Evolutionary conservation across 1,140 invertebrate genomes (phyloP), one percentile per base, ranked within the genome.

Genomic region (Platyscapa corneri): DNA sequence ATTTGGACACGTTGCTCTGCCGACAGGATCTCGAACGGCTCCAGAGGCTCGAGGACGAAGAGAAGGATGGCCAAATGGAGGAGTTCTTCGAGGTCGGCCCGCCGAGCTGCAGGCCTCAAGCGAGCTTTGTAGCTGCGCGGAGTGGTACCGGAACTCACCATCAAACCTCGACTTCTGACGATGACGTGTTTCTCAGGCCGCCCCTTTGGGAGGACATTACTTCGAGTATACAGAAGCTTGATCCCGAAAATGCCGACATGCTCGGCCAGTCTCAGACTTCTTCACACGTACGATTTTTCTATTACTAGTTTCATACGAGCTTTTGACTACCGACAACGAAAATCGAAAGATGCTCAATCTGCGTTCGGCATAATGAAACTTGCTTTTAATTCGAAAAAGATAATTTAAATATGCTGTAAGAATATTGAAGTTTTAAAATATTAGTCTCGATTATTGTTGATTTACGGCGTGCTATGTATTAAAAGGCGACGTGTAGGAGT

Each of bases 241-340:
- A 97, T 91, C 97, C 97, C 27, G 97, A 97, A 91, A 97, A 97
- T 90, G 96, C 97, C n/a, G 96, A 97, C 90, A 97, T 97, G 96
- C 93, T 97, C 86, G 96, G 95, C 64, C 85, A 86, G 64, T 91
- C 91, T 79, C 94, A 91, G 89, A 75, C 85, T n/a, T 76, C 80
- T 16, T 92, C 89, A 3, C 91, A 92, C 86, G 85, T 86, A 39
- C 3, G 85, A 64, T 34, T 32, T 70, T 77, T 46, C 60, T 32
- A 27, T 42, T 20, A 23, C 3, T 16, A 8, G 34, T 20, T 0
- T 8, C 0, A 70, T 23, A 12, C 18, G 16, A 23, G 18, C 32
- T 7, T 37, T 70, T 70, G 30, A 14, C 16, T 32, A 10, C 30
- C 30, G 30, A 10, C 64, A 7, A 67, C 16, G 27, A 16, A 32